These are phyloP conservation scores for Geotrupes spiniger DNA, from an alignment of 2,888 invertebrate genomes.

Conservation along the genomic window DNA sequence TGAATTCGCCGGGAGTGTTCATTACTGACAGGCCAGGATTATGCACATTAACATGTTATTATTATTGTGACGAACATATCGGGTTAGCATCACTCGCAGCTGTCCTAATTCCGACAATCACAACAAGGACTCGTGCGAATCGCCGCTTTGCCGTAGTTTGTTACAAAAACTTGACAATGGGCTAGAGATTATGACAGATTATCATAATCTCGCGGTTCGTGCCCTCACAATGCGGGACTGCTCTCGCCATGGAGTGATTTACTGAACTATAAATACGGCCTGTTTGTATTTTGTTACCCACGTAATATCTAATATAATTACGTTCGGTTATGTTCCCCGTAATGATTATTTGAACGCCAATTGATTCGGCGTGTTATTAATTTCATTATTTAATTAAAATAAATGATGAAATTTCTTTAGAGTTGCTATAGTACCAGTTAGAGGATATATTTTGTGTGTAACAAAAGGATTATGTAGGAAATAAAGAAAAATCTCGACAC, in stretches of 20 bases:
- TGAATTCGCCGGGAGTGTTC: no score
- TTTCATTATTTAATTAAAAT: no score
- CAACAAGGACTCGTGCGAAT: slow-evolving; percentile 2
- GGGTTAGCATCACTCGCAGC: slow-evolving; percentile 5
- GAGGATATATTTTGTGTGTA: no score
- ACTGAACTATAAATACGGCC: slow-evolving; percentile 7
- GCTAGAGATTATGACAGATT: slow-evolving; percentile 29
- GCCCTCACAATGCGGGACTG: slow-evolving; percentile 11
- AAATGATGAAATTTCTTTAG: no score
- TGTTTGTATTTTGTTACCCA: slow-evolving; percentile 1
- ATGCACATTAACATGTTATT: slow-evolving; percentile 3
- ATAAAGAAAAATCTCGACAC: no score
- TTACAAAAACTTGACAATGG: slow-evolving; percentile 27
- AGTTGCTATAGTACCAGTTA: no score
- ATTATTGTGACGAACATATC: slow-evolving; percentile 4
- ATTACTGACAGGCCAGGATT: slow-evolving; percentile 2
- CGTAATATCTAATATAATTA: slow-evolving; percentile 1
- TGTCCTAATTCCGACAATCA: slow-evolving; percentile 10
- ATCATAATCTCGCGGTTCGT: slow-evolving; percentile 26
- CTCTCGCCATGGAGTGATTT: slow-evolving; percentile 1
- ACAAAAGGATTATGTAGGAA: no score
- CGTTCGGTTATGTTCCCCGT: background rate
- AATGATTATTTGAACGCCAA: no score
- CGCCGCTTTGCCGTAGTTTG: slow-evolving; percentile 12
- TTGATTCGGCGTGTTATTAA: no score